Evolutionary conservation across 2,888 invertebrate genomes (phyloP), one percentile per base, ranked within the genome.

Genomic region (Tortricodes alternella): DNA sequence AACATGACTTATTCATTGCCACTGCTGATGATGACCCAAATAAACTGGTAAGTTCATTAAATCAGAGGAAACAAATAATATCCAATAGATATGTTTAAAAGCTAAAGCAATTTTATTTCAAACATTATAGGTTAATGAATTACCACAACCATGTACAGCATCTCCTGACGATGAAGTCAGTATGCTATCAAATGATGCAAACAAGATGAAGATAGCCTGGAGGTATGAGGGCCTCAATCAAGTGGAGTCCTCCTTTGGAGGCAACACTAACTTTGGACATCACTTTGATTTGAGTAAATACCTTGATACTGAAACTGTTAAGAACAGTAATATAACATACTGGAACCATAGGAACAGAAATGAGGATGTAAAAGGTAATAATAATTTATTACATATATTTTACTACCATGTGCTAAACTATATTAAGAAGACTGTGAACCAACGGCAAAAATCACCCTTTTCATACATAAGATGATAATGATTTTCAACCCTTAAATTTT

Each of bases 161-260:
- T 84, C 91, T 49, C 84, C 88, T 60, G 82, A 87, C 53, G 88
- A 88, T 66, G 90, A 90, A 60, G 63, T 68, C 43, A 80, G 70
- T 24, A 64, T 76, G 39, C 70, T 67, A 15, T 56, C 67, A 18
- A 65, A 65, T 23, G 73, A 70, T 57, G 73, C 85, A 29, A 92
- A 93, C 63, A 93, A 94, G 66, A 94, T 98, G 93, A 94, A 95
- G 77, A 98, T 98, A 77, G 98, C 98, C 0, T 98, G 97, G 96
- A 91, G 97, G 58, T 98, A 98, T 81, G 95, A 96, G 74, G 94
- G 96, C 61, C 91, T 96, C 64, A 92, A 92, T 23, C 89, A 93
- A 56, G 91, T 94, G 0, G 93, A 94, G 62, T 87, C 70, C 67
- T 92, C 78, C 65, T 89, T 82, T 85, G 92, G 86, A 65, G 84